Conservation (phyloP, 2,113 vertebrate species). For the Ameiurus melas region DNA sequence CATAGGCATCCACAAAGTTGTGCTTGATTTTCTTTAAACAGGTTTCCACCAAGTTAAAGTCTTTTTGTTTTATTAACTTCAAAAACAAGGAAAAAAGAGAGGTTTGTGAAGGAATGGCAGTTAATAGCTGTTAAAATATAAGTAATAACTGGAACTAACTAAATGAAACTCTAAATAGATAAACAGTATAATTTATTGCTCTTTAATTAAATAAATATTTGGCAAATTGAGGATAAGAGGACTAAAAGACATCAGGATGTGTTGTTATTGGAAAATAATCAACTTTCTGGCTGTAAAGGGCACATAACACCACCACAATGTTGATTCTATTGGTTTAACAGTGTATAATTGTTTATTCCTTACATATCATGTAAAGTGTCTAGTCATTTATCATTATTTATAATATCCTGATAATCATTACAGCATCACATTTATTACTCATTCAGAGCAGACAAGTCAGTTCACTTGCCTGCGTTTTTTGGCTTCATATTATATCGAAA, state of each 20-base stretch:
- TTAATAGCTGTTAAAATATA: not conserved
- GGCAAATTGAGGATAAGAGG: not conserved
- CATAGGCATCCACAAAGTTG: not conserved
- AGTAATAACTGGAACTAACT: not conserved
- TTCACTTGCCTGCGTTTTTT: not conserved
- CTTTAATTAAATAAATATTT: not conserved
- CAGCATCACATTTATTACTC: not conserved
- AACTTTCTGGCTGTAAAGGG: not conserved
- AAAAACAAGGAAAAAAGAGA: not conserved
- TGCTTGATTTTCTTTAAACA: not conserved
- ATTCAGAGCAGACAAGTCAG: not conserved
- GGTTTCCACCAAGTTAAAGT: not conserved
- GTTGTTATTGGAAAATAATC: not conserved
- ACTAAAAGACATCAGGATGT: not conserved
- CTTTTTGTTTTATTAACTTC: not conserved
- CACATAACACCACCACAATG: not conserved
- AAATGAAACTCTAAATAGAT: not conserved
- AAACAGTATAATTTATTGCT: not conserved
- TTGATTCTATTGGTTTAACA: not conserved
- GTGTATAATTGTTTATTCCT: not conserved
- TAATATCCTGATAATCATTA: not conserved
- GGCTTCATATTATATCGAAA: not conserved
- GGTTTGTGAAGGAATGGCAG: not conserved
- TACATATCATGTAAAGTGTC: not conserved
- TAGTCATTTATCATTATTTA: not conserved